Conservation (phyloP, 2,797 vertebrate genomes). For the Numenius phaeopus region DNA sequence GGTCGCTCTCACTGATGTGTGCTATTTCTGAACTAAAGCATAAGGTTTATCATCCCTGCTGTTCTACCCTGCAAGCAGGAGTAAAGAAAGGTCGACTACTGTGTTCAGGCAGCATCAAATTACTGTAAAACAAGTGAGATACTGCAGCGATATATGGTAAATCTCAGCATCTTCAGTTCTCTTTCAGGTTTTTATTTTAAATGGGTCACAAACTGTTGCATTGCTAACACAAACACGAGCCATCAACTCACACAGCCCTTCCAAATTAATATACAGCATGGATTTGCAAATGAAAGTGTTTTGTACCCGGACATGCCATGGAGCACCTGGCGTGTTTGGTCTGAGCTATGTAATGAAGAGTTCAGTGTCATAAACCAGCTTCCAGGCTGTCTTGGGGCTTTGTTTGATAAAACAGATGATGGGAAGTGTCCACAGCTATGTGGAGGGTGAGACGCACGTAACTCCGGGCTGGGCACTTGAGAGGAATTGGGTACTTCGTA, state of each 20-base stretch:
- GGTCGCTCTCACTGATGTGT: conserved; percentile 63
- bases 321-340: not conserved
- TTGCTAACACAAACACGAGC: not conserved
- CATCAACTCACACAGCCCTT: not conserved
- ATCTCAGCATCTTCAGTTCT: conserved; percentile 20
- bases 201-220: not conserved
- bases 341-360: not conserved
- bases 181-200: conserved; percentile 27
- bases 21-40: conserved; percentile 75
- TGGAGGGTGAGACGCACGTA: not conserved
- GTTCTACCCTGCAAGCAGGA: conserved; percentile 58
- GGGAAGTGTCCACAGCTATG: not conserved
- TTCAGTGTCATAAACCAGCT: not conserved
- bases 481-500: not conserved
- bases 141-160: not conserved
- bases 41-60: conserved; percentile 73
- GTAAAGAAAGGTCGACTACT: conserved; percentile 57
- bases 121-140: conserved; percentile 70
- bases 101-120: conserved; percentile 72
- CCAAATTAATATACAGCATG: not conserved
- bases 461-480: not conserved
- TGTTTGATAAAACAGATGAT: not conserved
- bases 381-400: not conserved
- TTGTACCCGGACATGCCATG: not conserved
- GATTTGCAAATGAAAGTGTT: not conserved